Percentiles rank a stretch among this genome's conserved stretches.
phyloP scores from a whole-genome alignment of 1,140 invertebrate species.

The Fopius arisanus region DNA sequence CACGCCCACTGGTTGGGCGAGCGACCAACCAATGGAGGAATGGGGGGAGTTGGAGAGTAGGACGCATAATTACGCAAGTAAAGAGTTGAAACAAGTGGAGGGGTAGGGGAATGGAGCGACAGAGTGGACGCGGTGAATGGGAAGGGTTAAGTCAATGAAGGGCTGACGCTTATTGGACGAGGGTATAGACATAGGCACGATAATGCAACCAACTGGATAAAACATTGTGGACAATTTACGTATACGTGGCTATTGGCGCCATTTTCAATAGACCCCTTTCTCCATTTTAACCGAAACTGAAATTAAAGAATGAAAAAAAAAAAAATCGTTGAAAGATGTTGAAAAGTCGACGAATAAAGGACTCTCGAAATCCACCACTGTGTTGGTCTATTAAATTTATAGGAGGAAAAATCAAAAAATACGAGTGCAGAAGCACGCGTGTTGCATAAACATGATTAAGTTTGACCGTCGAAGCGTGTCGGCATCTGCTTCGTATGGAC shows the following conservation, averaged over 20 bases:
- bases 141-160: conserved; percentile 55
- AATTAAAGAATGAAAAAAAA: not conserved
- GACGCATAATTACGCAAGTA: conserved; percentile 52
- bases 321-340: not conserved
- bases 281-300: not conserved
- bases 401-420: conserved; percentile 12
- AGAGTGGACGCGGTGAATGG: conserved; percentile 23
- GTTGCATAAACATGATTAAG: conserved; percentile 46
- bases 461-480: conserved; percentile 39
- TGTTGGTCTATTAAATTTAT: not conserved
- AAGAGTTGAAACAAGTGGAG: conserved; percentile 48
- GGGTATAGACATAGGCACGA: conserved; percentile 18
- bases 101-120: not conserved
- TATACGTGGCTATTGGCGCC: conserved; percentile 8
- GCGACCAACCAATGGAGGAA: conserved; percentile 39
- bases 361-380: conserved; percentile 9
- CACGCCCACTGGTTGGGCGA: not conserved
- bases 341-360: conserved; percentile 10
- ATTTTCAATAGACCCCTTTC: conserved; percentile 12
- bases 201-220: conserved; percentile 20
- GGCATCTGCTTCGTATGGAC: conserved; percentile 34
- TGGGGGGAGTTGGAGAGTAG: conserved; percentile 35
- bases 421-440: conserved; percentile 29
- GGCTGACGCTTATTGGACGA: conserved; percentile 34
- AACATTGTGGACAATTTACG: conserved; percentile 26